Evolutionary conservation across 2,797 vertebrate genomes (phyloP).

Genomic region (Todus mexicanus): DNA sequence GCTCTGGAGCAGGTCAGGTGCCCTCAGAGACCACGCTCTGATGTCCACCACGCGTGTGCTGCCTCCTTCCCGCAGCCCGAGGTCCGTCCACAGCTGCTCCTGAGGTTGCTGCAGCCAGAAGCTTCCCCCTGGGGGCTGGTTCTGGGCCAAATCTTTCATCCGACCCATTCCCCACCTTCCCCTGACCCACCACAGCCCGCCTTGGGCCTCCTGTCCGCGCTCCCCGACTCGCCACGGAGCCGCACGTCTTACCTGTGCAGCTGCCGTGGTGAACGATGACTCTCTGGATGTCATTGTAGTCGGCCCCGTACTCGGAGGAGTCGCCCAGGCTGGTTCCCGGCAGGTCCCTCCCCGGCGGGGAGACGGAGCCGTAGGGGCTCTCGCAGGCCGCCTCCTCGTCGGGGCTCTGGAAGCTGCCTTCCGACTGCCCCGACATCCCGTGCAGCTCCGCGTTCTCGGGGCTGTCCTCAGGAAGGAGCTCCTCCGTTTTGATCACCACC

Average conservation of each 20-base stretch:
- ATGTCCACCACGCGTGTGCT: rapidly evolving
- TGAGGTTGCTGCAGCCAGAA: background rate
- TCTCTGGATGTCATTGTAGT: conserved; percentile 74
- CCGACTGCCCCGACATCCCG: conserved; percentile 47
- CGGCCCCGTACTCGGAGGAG: conserved; percentile 46
- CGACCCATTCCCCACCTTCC: background rate
- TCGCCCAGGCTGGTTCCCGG: conserved; percentile 62
- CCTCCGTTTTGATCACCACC: conserved; percentile 79
- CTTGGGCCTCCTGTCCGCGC: background rate
- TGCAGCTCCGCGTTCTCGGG: conserved; percentile 70
- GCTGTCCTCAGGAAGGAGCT: conserved; percentile 75
- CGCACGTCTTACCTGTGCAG: conserved; percentile 50
- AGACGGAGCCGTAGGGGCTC: conserved; percentile 71
- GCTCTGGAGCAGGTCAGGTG: background rate
- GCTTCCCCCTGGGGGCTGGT: background rate
- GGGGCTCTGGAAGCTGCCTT: conserved; percentile 72
- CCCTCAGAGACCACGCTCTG: rapidly evolving
- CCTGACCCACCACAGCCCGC: background rate
- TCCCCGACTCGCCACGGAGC: rapidly evolving
- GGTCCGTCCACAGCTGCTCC: background rate
- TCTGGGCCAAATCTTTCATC: background rate
- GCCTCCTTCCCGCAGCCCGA: background rate
- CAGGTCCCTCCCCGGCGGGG: conserved; percentile 35
- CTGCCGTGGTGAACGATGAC: conserved; percentile 75
- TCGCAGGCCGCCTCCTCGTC: conserved; percentile 68